Base-by-base conservation (phyloP, 2,797 vertebrate species). In the Arnoldichthys spilopterus region DNA sequence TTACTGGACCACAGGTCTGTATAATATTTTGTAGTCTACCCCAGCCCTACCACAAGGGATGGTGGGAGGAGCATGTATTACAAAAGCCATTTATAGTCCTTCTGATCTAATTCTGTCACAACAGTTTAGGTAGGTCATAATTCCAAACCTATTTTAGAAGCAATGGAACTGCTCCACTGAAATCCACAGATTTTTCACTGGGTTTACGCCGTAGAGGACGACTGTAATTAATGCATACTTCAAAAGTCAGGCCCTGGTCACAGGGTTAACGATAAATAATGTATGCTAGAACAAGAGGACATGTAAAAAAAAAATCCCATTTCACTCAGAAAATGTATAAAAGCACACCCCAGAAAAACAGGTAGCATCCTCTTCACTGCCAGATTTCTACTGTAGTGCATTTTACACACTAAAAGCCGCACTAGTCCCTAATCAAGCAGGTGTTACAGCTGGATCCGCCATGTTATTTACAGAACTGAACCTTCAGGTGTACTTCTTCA, bases 61-160 rank as follows among this genome's bases (percentile, higher is more conserved):
- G 66, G 61, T 61, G 32, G 62, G 54, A 72, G 58, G 62, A 83
- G 71, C 68, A 73, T 70, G 75, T 76, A 83, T 76, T 78, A 76
- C 79, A 56, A 71, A 76, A 59, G 70, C 84, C 79, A 81, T 81
- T 79, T 81, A 78, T 81, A 54, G 81, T 37, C 61, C 80, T 79
- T 66, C 34, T 85, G 81, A 72, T 83, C 84, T 79, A 85, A 85
- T 79, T 81, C 81, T 45, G 84, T 85, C 82, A 81, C 76, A 79
- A 83, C 63, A 83, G 67, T 85, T 83, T 79, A 79, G 81, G 76
- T 62, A 74, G 77, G 73, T 80, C 81, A 83, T 76, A 47, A 85
- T 81, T 85, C 62, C 67, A 51, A 74, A 69, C 79, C 69, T 74
- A 80, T 80, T 80, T 80, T 78, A 26, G 56, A 78, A 64, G 66